Base-by-base conservation (phyloP, 2,888 invertebrate genomes). In the Amiota communis region DNA sequence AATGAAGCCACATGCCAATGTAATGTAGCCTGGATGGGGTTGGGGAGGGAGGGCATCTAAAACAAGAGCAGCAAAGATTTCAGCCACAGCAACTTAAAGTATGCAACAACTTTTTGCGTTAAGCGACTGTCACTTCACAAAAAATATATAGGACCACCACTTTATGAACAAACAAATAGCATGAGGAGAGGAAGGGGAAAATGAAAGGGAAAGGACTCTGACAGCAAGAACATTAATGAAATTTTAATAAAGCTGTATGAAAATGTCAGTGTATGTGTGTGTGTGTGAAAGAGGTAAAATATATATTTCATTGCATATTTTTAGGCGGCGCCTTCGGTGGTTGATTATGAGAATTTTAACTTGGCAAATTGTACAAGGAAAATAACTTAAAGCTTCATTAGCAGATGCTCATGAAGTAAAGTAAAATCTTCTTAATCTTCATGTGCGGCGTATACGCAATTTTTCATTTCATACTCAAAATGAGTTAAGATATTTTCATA, bases 371-470 rank as follows among this genome's bases (percentile, higher is more conserved):
- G 61, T 49, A 59, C 15, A 59, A 59, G 59, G 17, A 76, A 79
- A 83, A 83, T 83, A 82, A 78, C 80, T 80, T 74, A 75, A 77
- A 72, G 83, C 83, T 84, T 83, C 79, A 83, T 83, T 84, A 83
- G 83, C 79, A 78, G 59, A 20, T 59, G 59, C 6, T 6, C 36
- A 36, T 36, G 36, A 36, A 36, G 36, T 36, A 36, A 36, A n/a
- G n/a, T n/a, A n/a, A 6, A 6, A 36, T 36, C 36, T 36, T 36
- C 36, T 36, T 6, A 36, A 36, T n/a, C n/a, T n/a, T n/a, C 36
- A 36, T 36, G 36, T 6, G 8, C 36, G 36, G 77, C 78, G 80
- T 82, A 81, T 82, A 78, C 78, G 80, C 78, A 77, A 84, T 84
- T 76, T 81, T 83, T 83, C 84, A 84, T 83, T 84, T 84, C 17